These are phyloP conservation scores for Thymelicus sylvestris DNA, from an alignment of 2,888 invertebrate genomes.

Conservation along the genomic window DNA sequence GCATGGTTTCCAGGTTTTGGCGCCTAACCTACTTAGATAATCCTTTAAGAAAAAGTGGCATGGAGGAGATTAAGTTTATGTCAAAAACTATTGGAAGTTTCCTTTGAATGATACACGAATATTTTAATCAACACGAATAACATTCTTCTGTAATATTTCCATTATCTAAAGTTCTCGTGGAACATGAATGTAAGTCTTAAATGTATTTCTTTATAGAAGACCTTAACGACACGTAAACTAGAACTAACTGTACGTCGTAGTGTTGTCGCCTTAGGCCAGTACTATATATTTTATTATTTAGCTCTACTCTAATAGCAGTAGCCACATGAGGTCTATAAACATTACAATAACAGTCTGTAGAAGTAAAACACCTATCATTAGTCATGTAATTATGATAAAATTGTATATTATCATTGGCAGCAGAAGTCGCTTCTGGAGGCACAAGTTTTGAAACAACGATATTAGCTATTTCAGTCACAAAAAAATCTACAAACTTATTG, in stretches of 20 bases:
- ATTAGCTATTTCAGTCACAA: constrained; percentile 10
- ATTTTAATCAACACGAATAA: neutral
- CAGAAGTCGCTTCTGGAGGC: constrained; percentile 14
- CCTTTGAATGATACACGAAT: neutral
- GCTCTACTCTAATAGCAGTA: constrained; percentile 31
- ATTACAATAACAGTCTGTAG: constrained; percentile 29
- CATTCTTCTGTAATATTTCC: constrained; percentile 2
- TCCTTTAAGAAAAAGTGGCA: too few relatives aligned
- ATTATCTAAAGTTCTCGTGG: neutral
- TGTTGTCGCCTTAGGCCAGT: constrained; percentile 33
- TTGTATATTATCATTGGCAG: constrained; percentile 20
- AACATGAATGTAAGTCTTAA: constrained; percentile 10
- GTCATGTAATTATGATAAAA: constrained; percentile 17
- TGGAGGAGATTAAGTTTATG: neutral
- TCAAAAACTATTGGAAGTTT: neutral
- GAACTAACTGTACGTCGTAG: constrained; percentile 13
- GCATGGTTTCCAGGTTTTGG: too few relatives aligned
- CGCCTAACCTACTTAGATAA: too few relatives aligned
- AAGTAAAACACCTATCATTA: constrained; percentile 21
- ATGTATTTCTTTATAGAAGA: neutral
- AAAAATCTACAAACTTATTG: constrained; percentile 11
- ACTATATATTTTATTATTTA: constrained; percentile 27
- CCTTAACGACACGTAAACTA: constrained; percentile 7
- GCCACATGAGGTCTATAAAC: constrained; percentile 32
- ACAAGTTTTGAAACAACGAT: constrained; percentile 3